These are phyloP conservation scores for Xanthia icteritia DNA, from an alignment of 2,888 invertebrate genomes.

Conservation along the genomic window DNA sequence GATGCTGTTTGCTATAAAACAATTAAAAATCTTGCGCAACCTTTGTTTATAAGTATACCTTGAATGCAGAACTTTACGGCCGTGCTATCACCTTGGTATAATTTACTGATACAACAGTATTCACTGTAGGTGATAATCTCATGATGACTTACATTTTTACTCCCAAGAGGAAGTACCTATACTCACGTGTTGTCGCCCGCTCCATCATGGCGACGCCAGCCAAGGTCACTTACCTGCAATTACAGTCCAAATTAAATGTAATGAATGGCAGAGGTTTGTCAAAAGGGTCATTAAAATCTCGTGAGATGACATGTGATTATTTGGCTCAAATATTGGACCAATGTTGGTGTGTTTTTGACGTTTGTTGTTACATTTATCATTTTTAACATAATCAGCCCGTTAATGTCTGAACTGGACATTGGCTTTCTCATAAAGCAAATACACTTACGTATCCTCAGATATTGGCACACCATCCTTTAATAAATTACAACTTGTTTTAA, in stretches of 20 bases:
- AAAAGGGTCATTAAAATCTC: slow-evolving; percentile 33
- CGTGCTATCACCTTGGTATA: slow-evolving; percentile 8
- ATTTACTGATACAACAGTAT: slow-evolving; percentile 6
- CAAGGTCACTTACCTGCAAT: slow-evolving; percentile 86
- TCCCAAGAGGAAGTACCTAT: slow-evolving; percentile 60
- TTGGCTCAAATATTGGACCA: slow-evolving; percentile 26
- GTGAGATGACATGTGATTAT: slow-evolving; percentile 34
- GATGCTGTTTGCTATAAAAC: not conserved
- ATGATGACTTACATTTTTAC: slow-evolving; percentile 47
- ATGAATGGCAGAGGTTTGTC: slow-evolving; percentile 51
- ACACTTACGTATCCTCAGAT: not conserved
- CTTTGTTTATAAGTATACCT: not conserved
- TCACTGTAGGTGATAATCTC: slow-evolving; percentile 17
- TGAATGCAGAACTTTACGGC: not conserved
- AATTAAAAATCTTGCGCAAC: not conserved
- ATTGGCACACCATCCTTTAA: not conserved
- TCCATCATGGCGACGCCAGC: slow-evolving; percentile 67
- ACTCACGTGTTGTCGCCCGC: slow-evolving; percentile 70
- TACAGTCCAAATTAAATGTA: slow-evolving; percentile 67
- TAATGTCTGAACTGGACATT: slow-evolving; percentile 7
- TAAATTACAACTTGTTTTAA: slow-evolving; percentile 3
- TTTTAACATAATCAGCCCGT: slow-evolving; percentile 20
- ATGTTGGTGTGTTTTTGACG: slow-evolving; percentile 10
- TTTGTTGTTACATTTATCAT: slow-evolving; percentile 25
- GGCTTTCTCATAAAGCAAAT: slow-evolving; percentile 3